Evolutionary conservation across 2,888 invertebrate species (phyloP).

Genomic region (Oscheius myriophilus): DNA sequence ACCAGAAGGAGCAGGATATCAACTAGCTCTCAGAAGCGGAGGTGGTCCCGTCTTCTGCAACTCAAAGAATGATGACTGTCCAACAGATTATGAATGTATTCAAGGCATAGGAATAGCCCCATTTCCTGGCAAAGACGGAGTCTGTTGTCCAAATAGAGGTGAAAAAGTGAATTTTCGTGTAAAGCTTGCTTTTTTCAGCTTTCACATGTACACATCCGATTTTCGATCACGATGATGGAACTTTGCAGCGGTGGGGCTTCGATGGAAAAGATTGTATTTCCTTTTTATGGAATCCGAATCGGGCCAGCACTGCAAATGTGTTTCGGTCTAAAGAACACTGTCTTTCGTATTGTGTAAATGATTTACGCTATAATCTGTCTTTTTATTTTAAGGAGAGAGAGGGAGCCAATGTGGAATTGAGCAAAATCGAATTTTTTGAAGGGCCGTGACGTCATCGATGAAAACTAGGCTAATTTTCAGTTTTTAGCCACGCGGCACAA

Average conservation of each 20-base stretch:
- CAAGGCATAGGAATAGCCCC: slow-evolving; percentile 47
- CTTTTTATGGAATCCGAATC: slow-evolving; percentile 61
- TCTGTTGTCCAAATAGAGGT: slow-evolving; percentile 63
- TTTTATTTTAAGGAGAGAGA: background rate
- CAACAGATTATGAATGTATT: slow-evolving; percentile 61
- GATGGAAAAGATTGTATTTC: slow-evolving; percentile 55
- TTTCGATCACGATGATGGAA: slow-evolving; percentile 52
- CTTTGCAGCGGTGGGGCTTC: slow-evolving; percentile 59
- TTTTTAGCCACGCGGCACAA: no score
- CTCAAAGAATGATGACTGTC: slow-evolving; percentile 44
- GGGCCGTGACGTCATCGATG: no score
- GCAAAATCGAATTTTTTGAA: no score
- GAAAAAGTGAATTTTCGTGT: background rate
- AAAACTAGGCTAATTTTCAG: no score
- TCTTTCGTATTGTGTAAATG: slow-evolving; percentile 25
- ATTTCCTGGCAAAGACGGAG: slow-evolving; percentile 48
- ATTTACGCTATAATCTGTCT: background rate
- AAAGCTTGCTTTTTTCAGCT: slow-evolving; percentile 37
- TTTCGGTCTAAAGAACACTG: slow-evolving; percentile 60
- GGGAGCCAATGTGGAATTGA: no score
- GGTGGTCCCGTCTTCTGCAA: slow-evolving; percentile 49
- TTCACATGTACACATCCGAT: slow-evolving; percentile 52
- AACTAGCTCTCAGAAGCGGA: slow-evolving; percentile 51
- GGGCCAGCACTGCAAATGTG: slow-evolving; percentile 58
- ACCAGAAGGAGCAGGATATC: slow-evolving; percentile 65